A percentile compares a stretch with the other conserved stretches of the same genome.
These are phyloP conservation scores for Masnerella sp. DNA, from an alignment of 2,888 invertebrate species.

Conservation along the genomic window DNA sequence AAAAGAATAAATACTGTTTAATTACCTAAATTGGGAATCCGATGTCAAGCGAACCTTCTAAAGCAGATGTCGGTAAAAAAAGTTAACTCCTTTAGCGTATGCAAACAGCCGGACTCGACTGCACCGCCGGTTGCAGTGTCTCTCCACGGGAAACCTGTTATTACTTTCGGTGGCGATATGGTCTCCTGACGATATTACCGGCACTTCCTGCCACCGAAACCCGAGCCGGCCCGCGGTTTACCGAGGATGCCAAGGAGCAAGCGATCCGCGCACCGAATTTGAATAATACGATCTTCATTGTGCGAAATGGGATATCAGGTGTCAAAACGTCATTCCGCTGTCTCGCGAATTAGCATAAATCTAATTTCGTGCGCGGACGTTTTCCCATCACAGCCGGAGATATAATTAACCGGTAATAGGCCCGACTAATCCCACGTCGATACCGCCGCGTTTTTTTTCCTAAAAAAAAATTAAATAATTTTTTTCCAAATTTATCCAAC, in stretches of 20 bases:
- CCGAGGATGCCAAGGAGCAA: constrained; percentile 30
- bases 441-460: no score
- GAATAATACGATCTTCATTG: constrained; percentile 38
- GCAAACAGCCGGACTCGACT: constrained; percentile 51
- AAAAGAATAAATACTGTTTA: no score
- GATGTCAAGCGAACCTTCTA: background rate
- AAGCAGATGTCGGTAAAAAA: no score
- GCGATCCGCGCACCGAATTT: constrained; percentile 29
- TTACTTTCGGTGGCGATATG: constrained; percentile 35
- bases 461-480: constrained; percentile 1
- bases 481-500: constrained; percentile 9
- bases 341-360: constrained; percentile 34
- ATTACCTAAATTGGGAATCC: no score
- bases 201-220: constrained; percentile 43
- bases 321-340: constrained; percentile 34
- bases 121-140: constrained; percentile 49
- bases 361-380: constrained; percentile 26
- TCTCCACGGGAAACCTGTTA: constrained; percentile 46
- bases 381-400: no score
- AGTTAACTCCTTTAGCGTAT: no score
- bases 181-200: constrained; percentile 45
- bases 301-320: constrained; percentile 29
- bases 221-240: constrained; percentile 19
- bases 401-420: background rate
- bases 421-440: no score